A percentile compares a stretch with the other conserved stretches of the same genome.
These are phyloP conservation scores for Oreocharis arfaki DNA, from an alignment of 2,113 vertebrate species.

Conservation along the genomic window DNA sequence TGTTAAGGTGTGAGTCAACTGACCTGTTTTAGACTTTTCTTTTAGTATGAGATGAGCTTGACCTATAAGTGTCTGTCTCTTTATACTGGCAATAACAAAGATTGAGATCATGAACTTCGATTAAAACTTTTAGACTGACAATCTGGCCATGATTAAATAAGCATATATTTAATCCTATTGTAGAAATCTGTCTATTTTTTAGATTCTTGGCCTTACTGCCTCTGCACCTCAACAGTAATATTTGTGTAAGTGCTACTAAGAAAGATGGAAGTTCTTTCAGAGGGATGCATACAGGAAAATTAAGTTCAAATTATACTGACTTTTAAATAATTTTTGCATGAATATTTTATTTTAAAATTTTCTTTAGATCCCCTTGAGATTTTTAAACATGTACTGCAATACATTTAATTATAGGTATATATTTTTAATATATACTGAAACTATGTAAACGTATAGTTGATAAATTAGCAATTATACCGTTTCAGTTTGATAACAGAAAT, in stretches of 20 bases:
- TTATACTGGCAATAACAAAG: background rate
- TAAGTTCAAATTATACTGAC: background rate
- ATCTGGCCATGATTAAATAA: background rate
- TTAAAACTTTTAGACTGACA: background rate
- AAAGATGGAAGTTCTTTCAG: background rate
- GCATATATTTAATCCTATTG: background rate
- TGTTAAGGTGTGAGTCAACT: background rate
- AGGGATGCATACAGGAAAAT: background rate
- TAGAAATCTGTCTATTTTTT: background rate
- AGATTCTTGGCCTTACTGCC: background rate
- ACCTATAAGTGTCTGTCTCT: background rate
- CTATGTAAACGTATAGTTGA: background rate
- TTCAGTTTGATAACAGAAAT: background rate
- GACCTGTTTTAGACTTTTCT: background rate
- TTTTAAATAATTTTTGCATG: background rate
- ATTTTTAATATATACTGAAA: background rate
- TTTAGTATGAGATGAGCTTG: background rate
- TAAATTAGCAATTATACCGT: background rate
- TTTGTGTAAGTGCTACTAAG: background rate
- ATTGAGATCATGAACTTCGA: background rate
- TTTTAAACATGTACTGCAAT: background rate
- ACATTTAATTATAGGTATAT: background rate
- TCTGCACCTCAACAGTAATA: background rate
- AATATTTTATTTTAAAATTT: background rate
- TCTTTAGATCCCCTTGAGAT: background rate